Evolutionary conservation across 2,113 vertebrate genomes (phyloP).

Genomic region (Morone saxatilis): DNA sequence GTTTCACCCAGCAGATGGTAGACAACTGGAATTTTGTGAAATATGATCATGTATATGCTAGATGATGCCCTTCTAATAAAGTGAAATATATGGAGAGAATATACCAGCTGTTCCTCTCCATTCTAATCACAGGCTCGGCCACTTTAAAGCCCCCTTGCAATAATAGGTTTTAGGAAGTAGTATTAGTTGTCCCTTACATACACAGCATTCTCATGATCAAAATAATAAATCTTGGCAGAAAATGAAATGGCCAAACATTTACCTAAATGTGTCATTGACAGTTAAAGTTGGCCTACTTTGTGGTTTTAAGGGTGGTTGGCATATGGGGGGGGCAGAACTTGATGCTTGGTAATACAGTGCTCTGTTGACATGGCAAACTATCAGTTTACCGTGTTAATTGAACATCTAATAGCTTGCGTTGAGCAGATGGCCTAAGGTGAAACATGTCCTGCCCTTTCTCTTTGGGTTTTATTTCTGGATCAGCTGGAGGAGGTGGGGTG

Average conservation of each 20-base stretch:
- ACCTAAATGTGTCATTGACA: conserved; percentile 66
- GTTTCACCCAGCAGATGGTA: conserved; percentile 59
- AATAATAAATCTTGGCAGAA: conserved; percentile 52
- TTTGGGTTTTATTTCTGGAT: conserved; percentile 77
- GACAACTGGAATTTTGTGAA: conserved; percentile 66
- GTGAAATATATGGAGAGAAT: conserved; percentile 55
- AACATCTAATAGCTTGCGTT: conserved; percentile 73
- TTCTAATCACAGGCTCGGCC: conserved; percentile 30
- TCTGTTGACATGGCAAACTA: conserved; percentile 73
- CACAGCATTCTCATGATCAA: conserved; percentile 54
- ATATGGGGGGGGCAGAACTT: conserved; percentile 16
- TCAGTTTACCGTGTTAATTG: conserved; percentile 76
- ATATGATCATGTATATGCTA: conserved; percentile 58
- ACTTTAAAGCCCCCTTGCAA: conserved; percentile 44
- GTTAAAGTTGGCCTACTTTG: conserved; percentile 51
- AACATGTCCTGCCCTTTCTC: conserved; percentile 65
- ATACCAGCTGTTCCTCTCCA: conserved; percentile 63
- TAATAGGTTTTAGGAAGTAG: conserved; percentile 58
- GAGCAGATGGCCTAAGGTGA: conserved; percentile 71
- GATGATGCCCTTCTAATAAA: conserved; percentile 63
- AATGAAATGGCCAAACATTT: conserved; percentile 69
- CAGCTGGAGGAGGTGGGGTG: conserved; percentile 64
- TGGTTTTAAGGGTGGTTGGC: conserved; percentile 36
- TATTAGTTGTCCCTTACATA: conserved; percentile 62
- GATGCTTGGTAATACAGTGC: conserved; percentile 54